phyloP scores from a whole-genome alignment of 1,140 invertebrate species.

The Chelonus insularis region DNA sequence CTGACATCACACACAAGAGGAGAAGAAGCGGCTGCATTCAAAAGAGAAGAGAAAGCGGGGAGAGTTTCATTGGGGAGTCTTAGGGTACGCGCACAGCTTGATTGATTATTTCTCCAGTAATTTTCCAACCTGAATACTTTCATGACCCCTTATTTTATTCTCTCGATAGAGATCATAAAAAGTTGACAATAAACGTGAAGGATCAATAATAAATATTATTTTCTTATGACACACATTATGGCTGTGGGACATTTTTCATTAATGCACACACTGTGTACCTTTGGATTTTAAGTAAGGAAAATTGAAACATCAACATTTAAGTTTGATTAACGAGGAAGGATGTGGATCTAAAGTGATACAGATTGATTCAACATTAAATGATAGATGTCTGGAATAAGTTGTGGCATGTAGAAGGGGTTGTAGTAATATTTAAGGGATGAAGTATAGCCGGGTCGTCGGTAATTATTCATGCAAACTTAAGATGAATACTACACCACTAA shows the following conservation, averaged over 20 bases:
- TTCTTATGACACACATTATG: background rate
- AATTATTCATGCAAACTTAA: slow-evolving; percentile 18
- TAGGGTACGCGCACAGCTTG: slow-evolving; percentile 13
- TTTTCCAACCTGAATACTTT: slow-evolving; percentile 8
- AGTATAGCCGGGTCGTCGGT: background rate
- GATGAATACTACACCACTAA: background rate
- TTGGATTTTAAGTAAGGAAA: too few species aligned
- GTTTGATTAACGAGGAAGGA: background rate
- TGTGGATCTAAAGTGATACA: background rate
- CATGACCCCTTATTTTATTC: slow-evolving; percentile 5
- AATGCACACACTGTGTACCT: too few species aligned
- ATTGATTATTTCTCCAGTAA: slow-evolving; percentile 32
- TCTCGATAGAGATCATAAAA: background rate
- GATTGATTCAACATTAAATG: background rate
- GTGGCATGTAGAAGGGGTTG: background rate
- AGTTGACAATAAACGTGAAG: background rate
- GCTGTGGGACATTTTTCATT: too few species aligned
- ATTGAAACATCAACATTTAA: too few species aligned
- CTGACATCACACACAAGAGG: background rate
- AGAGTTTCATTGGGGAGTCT: slow-evolving; percentile 6
- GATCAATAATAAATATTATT: background rate
- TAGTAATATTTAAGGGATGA: slow-evolving; percentile 11
- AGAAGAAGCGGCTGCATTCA: background rate
- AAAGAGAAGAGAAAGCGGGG: too few species aligned
- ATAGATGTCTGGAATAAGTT: background rate